A percentile compares a stretch with the other conserved stretches of the same genome.
These are phyloP conservation scores for Liposcelis brunnea DNA, from an alignment of 2,888 invertebrate genomes.

Conservation along the genomic window DNA sequence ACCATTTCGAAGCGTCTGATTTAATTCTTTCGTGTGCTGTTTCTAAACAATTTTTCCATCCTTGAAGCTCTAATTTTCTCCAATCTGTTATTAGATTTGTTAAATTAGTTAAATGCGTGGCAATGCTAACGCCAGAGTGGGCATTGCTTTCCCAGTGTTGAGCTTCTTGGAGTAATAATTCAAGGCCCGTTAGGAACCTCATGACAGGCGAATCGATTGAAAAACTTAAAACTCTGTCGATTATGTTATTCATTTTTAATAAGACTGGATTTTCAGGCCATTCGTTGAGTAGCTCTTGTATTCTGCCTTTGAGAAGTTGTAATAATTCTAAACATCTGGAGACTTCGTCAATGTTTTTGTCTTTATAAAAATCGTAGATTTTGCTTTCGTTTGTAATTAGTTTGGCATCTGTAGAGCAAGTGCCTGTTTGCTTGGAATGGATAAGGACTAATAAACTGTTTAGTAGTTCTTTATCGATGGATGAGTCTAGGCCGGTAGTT, in stretches of 20 bases:
- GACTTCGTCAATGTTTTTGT: constrained; percentile 63
- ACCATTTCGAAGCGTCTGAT: constrained; percentile 62
- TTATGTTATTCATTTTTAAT: constrained; percentile 44
- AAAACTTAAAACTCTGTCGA: constrained; percentile 47
- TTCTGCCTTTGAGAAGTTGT: constrained; percentile 39
- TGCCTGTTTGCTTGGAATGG: no score
- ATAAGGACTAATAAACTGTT: no score
- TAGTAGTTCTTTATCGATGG: no score
- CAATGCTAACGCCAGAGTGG: constrained; percentile 67
- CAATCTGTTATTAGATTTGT: constrained; percentile 73
- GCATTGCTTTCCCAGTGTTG: constrained; percentile 89
- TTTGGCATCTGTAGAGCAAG: no score
- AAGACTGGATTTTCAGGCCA: constrained; percentile 82
- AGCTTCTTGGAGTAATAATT: constrained; percentile 59
- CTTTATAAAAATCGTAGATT: constrained; percentile 63
- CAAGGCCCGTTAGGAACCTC: constrained; percentile 77
- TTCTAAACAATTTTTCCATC: constrained; percentile 73
- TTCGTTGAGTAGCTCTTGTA: constrained; percentile 45
- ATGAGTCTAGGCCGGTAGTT: no score
- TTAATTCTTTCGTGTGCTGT: constrained; percentile 44
- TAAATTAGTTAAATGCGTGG: constrained; percentile 49
- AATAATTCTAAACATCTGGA: constrained; percentile 53
- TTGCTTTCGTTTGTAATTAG: no score
- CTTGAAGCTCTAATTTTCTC: constrained; percentile 74
- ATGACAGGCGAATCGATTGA: constrained; percentile 67